These are phyloP conservation scores for Trididemnum clinides DNA, from an alignment of 23 tunicate genomes.

Conservation along the genomic window DNA sequence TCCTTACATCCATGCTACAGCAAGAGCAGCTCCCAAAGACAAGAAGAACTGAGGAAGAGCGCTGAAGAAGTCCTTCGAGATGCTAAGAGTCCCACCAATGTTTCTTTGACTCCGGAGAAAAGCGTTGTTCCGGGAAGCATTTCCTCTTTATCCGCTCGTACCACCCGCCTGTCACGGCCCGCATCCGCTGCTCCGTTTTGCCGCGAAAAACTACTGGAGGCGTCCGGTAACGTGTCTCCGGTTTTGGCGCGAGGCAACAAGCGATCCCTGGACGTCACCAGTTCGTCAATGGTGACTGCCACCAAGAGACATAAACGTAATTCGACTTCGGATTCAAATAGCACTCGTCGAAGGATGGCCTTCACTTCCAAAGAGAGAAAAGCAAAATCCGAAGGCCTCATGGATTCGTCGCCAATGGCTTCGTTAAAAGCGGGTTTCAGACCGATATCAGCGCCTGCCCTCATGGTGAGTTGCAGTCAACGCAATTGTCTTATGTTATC, in stretches of 20 bases:
- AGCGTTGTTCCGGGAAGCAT: slow-evolving; percentile 71
- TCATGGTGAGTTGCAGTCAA: slow-evolving; percentile 56
- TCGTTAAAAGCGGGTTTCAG: slow-evolving; percentile 46
- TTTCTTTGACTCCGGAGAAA: slow-evolving; percentile 54
- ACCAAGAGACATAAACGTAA: slow-evolving; percentile 65
- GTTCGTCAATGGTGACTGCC: slow-evolving; percentile 5
- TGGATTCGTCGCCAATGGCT: slow-evolving; percentile 34
- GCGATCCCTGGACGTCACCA: slow-evolving; percentile 62
- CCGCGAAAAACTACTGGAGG: slow-evolving; percentile 25
- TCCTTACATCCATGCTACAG: neutral
- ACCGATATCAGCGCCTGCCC: slow-evolving; percentile 80
- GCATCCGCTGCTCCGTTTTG: slow-evolving; percentile 39
- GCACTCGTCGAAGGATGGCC: slow-evolving; percentile 56
- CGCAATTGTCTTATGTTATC: neutral
- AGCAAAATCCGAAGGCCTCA: slow-evolving; percentile 71
- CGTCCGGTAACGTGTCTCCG: slow-evolving; percentile 3
- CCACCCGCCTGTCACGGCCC: slow-evolving; percentile 17
- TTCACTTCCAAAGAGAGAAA: slow-evolving; percentile 57
- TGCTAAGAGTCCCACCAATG: slow-evolving; percentile 24
- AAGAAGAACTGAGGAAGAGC: slow-evolving; percentile 29
- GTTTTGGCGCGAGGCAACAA: slow-evolving; percentile 64
- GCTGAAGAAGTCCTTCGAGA: slow-evolving; percentile 47
- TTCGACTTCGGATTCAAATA: slow-evolving; percentile 24
- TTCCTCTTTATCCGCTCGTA: slow-evolving; percentile 53
- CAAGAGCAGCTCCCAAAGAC: neutral